Evolutionary conservation across 2,888 invertebrate genomes (phyloP), one percentile per base, ranked within the genome.

Genomic region (Zaprionus obscuricornis): DNA sequence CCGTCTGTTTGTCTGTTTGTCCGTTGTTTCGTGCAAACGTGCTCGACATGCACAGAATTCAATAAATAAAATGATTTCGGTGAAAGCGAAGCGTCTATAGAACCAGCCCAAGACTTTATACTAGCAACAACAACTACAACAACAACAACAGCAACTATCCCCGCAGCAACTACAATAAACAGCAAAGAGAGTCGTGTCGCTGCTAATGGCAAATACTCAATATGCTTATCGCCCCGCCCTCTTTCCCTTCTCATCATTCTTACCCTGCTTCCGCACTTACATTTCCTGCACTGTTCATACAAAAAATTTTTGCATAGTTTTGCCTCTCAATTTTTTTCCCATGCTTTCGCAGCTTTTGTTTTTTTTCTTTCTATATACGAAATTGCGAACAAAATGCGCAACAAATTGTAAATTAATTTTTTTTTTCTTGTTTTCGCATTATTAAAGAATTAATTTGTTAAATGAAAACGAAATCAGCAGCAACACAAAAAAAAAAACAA

Each of bases 21-120:
- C 20, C n/a, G 45, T 43, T 47, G 51, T 57, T 71, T 83, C 78
- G 78, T 79, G 78, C 76, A 83, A 74, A 79, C 84, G 78, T 79
- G 78, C 81, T 58, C 77, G 78, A 84, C 84, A 83, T 79, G 81
- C 74, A 68, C 62, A 83, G 81, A 79, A 81, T 79, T 83, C 81
- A 74, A 76, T 79, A 76, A 82, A 78, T 73, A 78, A 78, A 83
- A 76, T 79, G 74, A 74, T 66, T 79, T 83, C 74, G 78, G 78
- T 79, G 78, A 79, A 79, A 79, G 78, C 78, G 78, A 72, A 81
- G 73, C 69, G 42, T 39, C 10, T 27, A 50, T 60, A 70, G 70
- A 70, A 70, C 71, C 34, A 36, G 22, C 49, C 27, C 29, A 31
- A 65, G 58, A 40, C 34, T 24, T 14, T 51, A 14, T 11, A 31